Conservation (phyloP, 2,888 invertebrate genomes). For the Chymomyza fuscimana region DNA sequence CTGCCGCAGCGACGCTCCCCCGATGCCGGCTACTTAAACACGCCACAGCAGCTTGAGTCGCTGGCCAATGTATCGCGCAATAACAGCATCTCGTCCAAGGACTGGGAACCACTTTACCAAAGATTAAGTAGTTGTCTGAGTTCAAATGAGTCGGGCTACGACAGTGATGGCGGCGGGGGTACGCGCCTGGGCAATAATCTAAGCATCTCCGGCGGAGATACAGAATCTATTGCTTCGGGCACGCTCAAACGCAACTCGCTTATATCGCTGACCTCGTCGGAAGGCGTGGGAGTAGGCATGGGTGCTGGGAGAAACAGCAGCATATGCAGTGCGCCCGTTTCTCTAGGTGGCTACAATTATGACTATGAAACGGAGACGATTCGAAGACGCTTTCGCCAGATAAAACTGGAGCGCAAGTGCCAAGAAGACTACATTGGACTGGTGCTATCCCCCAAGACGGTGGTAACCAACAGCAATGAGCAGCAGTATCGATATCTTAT, state of each 20-base stretch:
- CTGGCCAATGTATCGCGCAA: conserved; percentile 78
- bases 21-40: conserved; percentile 51
- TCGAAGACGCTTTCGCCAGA: conserved; percentile 83
- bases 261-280: conserved; percentile 76
- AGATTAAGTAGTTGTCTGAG: conserved; percentile 87
- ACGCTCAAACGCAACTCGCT: conserved; percentile 77
- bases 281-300: conserved; percentile 65
- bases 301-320: conserved; percentile 57
- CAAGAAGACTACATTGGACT: conserved; percentile 86
- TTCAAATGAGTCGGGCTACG: conserved; percentile 91
- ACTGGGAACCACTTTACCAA: conserved; percentile 83
- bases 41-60: conserved; percentile 43
- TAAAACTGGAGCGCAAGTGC: conserved; percentile 84
- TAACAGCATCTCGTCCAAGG: conserved; percentile 82
- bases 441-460: conserved; percentile 85
- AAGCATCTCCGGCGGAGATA: conserved; percentile 78
- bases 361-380: conserved; percentile 82
- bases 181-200: conserved; percentile 72
- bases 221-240: conserved; percentile 78
- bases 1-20: conserved; percentile 75
- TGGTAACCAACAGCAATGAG: conserved; percentile 79
- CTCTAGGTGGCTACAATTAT: conserved; percentile 79
- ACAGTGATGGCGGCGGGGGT: conserved; percentile 86
- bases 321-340: conserved; percentile 77
- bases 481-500: conserved; percentile 84